phyloP scores from a whole-genome alignment of 2,888 invertebrate genomes.

The Agrotis exclamationis region DNA sequence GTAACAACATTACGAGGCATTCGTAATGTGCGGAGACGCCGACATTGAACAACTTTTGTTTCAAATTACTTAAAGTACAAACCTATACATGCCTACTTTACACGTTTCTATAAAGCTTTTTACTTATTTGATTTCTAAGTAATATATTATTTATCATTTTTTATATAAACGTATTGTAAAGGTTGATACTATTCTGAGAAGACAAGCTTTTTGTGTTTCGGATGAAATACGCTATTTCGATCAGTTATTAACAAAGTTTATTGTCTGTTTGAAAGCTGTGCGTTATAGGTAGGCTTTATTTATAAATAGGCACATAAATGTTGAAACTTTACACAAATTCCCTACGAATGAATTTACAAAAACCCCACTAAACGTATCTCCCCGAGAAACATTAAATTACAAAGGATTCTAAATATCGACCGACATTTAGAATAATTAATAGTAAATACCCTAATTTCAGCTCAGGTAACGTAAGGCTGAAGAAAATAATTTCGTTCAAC shows the following conservation, averaged over 20 bases:
- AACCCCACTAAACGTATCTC: constrained; percentile 15
- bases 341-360: constrained; percentile 13
- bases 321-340: neutral
- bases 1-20: constrained; percentile 71
- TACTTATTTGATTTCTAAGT: constrained; percentile 14
- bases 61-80: constrained; percentile 62
- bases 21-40: constrained; percentile 65
- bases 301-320: neutral
- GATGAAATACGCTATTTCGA: neutral
- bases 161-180: neutral
- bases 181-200: neutral
- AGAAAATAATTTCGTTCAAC: constrained; percentile 64
- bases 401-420: constrained; percentile 59
- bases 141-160: neutral
- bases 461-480: constrained; percentile 55
- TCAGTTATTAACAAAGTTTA: constrained; percentile 19
- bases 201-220: neutral
- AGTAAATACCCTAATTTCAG: constrained; percentile 63
- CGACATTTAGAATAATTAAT: constrained; percentile 64
- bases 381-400: constrained; percentile 40
- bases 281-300: neutral
- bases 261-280: neutral
- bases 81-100: constrained; percentile 42
- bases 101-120: constrained; percentile 9
- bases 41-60: constrained; percentile 67